A percentile compares a stretch with the other conserved stretches of the same genome.
phyloP scores from a whole-genome alignment of 1,140 invertebrate species.

The Mya arenaria region DNA sequence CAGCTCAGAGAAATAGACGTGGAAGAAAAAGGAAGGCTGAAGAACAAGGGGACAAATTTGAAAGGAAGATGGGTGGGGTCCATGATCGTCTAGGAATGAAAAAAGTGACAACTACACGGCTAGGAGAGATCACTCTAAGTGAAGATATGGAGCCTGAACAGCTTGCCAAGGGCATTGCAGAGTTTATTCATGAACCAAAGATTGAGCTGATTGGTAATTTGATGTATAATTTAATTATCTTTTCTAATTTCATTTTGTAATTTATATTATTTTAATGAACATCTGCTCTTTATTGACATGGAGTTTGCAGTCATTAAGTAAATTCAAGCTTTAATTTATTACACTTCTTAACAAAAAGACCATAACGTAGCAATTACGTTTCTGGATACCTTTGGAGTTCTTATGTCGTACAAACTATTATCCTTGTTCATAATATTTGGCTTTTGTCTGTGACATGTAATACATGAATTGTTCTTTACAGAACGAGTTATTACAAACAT shows the following conservation, averaged over 20 bases:
- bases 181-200: conserved; percentile 67
- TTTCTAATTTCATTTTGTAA: too few relatives aligned
- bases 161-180: conserved; percentile 62
- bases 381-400: too few relatives aligned
- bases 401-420: too few relatives aligned
- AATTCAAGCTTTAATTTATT: too few relatives aligned
- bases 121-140: conserved; percentile 53
- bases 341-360: too few relatives aligned
- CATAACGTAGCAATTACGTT: too few relatives aligned
- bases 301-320: too few relatives aligned
- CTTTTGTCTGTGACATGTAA: too few relatives aligned
- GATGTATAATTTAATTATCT: too few relatives aligned
- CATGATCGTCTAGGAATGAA: conserved; percentile 40
- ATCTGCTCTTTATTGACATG: too few relatives aligned
- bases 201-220: conserved; percentile 71
- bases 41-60: conserved; percentile 4
- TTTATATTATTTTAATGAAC: too few relatives aligned
- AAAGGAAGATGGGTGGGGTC: conserved; percentile 34
- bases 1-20: not conserved
- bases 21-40: conserved; percentile 33
- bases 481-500: conserved; percentile 87
- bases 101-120: conserved; percentile 14
- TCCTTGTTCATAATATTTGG: too few relatives aligned
- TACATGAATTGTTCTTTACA: conserved; percentile 82
- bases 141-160: conserved; percentile 53